Evolutionary conservation across 2,797 vertebrate species (phyloP).

Genomic region (Enteromius paludinosus): DNA sequence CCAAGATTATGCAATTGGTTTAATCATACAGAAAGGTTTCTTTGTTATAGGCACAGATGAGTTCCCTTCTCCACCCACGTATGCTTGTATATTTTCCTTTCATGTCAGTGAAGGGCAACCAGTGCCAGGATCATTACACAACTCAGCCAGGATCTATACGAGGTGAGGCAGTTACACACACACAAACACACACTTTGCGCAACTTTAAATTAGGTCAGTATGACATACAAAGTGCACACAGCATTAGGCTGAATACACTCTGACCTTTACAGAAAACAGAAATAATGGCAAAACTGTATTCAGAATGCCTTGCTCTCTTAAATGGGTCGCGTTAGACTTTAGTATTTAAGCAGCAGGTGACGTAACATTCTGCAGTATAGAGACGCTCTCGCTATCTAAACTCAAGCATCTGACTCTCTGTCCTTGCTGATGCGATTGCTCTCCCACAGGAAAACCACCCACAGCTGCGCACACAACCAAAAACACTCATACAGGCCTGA

Average conservation of each 20-base stretch:
- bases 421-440: not conserved
- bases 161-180: not conserved
- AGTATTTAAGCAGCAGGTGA: conserved; percentile 20
- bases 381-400: not conserved
- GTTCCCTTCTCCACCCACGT: not conserved
- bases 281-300: conserved; percentile 4
- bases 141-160: conserved; percentile 13
- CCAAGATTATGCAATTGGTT: conserved; percentile 31
- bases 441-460: conserved; percentile 47
- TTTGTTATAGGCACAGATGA: not conserved
- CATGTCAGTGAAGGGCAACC: not conserved
- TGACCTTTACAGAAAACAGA: conserved; percentile 7
- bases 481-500: not conserved
- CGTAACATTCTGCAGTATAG: conserved; percentile 2
- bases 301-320: not conserved
- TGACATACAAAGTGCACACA: not conserved
- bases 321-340: conserved; percentile 7
- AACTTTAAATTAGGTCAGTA: conserved; percentile 30
- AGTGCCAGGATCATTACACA: conserved; percentile 26
- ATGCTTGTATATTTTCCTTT: not conserved
- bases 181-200: conserved; percentile 1
- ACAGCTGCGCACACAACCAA: not conserved
- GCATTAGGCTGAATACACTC: not conserved
- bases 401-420: conserved; percentile 1
- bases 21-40: conserved; percentile 17